Percentiles rank a stretch among this genome's conserved stretches.
phyloP scores from a whole-genome alignment of 2,797 vertebrate genomes.

The Cossypha niveicapilla region DNA sequence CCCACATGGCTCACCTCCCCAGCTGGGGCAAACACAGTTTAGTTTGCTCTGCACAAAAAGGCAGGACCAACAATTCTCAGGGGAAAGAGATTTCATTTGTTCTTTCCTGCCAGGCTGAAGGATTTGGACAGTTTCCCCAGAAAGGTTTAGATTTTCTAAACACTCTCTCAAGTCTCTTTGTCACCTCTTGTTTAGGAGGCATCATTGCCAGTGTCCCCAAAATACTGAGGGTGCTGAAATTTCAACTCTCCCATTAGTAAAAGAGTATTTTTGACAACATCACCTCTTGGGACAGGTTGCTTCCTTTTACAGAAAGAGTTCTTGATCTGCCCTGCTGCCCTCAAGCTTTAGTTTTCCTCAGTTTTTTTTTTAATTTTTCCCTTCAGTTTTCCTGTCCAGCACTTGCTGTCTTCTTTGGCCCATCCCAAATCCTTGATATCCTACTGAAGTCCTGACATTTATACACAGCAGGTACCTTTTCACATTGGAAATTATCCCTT shows the following conservation, averaged over 20 bases:
- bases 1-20: not conserved
- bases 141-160: not conserved
- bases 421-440: not conserved
- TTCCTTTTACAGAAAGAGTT: not conserved
- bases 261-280: not conserved
- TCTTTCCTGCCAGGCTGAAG: not conserved
- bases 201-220: not conserved
- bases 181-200: not conserved
- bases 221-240: not conserved
- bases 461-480: not conserved
- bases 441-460: not conserved
- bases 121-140: not conserved
- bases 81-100: not conserved
- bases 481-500: not conserved
- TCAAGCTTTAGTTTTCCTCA: not conserved
- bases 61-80: not conserved
- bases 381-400: not conserved
- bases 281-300: fast-evolving
- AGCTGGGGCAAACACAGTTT: not conserved
- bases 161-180: not conserved
- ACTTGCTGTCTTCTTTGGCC: not conserved
- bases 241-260: not conserved
- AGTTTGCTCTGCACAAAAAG: not conserved
- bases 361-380: not conserved
- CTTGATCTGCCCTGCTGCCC: not conserved